A percentile compares a stretch with the other conserved stretches of the same genome.
Evolutionary conservation across 2,113 vertebrate species (phyloP).

Genomic region (Oncorhynchus gorbuscha): DNA sequence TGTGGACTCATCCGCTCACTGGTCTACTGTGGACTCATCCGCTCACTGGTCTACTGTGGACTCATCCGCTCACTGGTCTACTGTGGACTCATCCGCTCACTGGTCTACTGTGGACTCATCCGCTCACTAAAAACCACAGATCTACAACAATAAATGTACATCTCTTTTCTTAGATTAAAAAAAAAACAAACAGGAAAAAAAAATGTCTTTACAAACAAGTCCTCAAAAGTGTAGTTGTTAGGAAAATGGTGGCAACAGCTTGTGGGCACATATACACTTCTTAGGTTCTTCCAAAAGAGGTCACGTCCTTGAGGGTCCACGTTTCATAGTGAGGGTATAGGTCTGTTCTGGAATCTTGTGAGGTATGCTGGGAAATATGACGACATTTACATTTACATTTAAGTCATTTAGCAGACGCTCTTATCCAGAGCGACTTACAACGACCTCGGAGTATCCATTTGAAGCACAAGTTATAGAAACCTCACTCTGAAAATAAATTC

Average conservation of each 20-base stretch:
- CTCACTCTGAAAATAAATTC: neutral
- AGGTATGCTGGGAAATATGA: conserved; percentile 38
- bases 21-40: neutral
- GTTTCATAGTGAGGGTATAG: neutral
- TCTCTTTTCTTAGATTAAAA: conserved; percentile 15
- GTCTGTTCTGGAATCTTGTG: conserved; percentile 29
- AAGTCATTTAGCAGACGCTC: too few relatives aligned
- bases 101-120: neutral
- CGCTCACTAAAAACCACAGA: conserved; percentile 7
- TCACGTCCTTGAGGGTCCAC: conserved; percentile 16
- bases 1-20: neutral
- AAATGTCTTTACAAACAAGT: neutral
- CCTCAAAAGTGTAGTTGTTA: neutral
- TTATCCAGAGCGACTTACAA: too few relatives aligned
- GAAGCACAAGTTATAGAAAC: neutral
- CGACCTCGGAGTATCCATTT: conserved; percentile 16
- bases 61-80: neutral
- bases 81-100: neutral
- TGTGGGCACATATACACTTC: neutral
- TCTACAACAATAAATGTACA: conserved; percentile 19
- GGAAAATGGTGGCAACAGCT: neutral
- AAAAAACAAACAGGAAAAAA: neutral
- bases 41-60: neutral
- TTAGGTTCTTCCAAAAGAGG: neutral
- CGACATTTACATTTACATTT: too few relatives aligned